Evolutionary conservation across 2,113 vertebrate species (phyloP).

Genomic region (Oxygymnocypris stewartii): DNA sequence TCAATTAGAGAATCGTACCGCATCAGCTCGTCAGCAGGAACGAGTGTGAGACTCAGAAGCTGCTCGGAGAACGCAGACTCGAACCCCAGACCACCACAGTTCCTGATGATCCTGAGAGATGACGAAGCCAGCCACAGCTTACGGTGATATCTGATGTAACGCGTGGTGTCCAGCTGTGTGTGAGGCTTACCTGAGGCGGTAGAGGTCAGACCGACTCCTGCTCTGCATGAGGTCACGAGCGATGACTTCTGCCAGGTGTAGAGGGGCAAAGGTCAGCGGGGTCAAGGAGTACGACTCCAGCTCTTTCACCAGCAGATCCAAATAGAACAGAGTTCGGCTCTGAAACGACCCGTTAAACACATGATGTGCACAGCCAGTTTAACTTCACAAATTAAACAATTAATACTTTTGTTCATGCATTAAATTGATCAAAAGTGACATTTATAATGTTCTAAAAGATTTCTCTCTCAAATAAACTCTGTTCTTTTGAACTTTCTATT

Average conservation of each 20-base stretch:
- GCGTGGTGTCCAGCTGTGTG: not conserved
- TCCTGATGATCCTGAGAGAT: conserved; percentile 76
- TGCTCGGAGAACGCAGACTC: conserved; percentile 72
- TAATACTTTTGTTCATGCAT: too few species aligned
- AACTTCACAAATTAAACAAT: not conserved
- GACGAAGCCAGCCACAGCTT: not conserved
- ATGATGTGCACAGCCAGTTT: not conserved
- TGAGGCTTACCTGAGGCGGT: conserved; percentile 79
- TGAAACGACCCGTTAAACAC: conserved; percentile 53
- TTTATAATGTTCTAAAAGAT: not conserved
- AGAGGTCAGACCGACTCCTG: conserved; percentile 82
- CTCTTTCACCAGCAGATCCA: conserved; percentile 80
- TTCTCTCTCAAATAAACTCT: not conserved
- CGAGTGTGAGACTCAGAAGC: conserved; percentile 62
- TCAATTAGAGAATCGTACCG: conserved; percentile 73
- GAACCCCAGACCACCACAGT: conserved; percentile 78
- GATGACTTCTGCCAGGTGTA: conserved; percentile 85
- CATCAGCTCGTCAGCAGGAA: conserved; percentile 80
- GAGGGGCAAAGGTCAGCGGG: conserved; percentile 80
- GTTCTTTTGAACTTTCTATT: not conserved
- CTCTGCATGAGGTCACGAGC: conserved; percentile 77
- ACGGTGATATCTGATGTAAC: not conserved
- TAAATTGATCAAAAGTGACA: not conserved
- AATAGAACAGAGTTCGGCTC: conserved; percentile 82
- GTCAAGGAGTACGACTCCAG: conserved; percentile 74